A percentile compares a stretch with the other conserved stretches of the same genome.
These are phyloP conservation scores for Emmelina monodactyla DNA, from an alignment of 2,888 invertebrate genomes.

Conservation along the genomic window DNA sequence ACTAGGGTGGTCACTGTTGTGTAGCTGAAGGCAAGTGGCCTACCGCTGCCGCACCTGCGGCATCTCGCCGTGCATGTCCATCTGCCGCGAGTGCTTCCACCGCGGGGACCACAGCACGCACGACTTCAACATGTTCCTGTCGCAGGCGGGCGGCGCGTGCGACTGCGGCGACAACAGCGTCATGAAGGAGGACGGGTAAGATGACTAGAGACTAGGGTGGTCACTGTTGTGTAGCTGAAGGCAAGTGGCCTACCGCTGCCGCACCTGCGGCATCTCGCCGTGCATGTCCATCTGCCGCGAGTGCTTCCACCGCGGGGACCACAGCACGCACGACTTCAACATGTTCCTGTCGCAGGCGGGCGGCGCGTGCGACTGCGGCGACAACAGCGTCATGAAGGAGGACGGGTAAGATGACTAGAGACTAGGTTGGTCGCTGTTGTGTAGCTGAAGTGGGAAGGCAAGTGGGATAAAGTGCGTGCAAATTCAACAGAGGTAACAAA, in stretches of 20 bases:
- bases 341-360: constrained; percentile 99
- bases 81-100: constrained; percentile 97
- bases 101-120: constrained; percentile 96
- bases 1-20: too few relatives aligned
- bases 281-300: constrained; percentile 99
- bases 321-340: constrained; percentile 97
- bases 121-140: constrained; percentile 99
- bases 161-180: constrained; percentile 98
- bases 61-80: constrained; percentile 97
- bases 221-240: too few relatives aligned
- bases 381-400: constrained; percentile 96
- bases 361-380: constrained; percentile 98
- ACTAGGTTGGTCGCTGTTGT: too few relatives aligned
- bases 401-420: constrained; percentile 91
- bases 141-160: constrained; percentile 98
- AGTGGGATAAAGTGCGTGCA: too few relatives aligned
- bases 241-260: constrained; percentile 98
- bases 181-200: constrained; percentile 94
- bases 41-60: constrained; percentile 97
- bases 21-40: too few relatives aligned
- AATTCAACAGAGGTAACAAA: too few relatives aligned
- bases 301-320: constrained; percentile 97
- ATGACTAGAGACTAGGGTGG: too few relatives aligned
- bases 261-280: constrained; percentile 95
- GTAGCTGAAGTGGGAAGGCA: too few relatives aligned